Evolutionary conservation across 2,113 vertebrate species (phyloP).

Genomic region (Sylvietta virens): DNA sequence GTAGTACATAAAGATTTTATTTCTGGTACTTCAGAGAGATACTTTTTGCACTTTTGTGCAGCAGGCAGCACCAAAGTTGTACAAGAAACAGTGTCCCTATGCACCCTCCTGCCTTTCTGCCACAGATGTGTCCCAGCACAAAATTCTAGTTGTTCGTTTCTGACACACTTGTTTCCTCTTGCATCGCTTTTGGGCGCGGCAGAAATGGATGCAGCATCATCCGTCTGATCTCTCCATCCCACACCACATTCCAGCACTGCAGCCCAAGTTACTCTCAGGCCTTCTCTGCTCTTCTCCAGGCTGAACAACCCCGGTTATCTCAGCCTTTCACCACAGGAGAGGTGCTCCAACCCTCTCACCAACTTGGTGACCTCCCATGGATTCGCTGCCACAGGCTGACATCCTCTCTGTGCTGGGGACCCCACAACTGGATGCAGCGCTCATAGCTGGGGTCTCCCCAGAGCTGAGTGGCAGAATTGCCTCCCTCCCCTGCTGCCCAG

Average conservation of each 20-base stretch:
- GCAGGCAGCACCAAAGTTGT: background rate
- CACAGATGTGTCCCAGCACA: background rate
- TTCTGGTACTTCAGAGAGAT: background rate
- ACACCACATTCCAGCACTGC: background rate
- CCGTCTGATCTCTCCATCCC: background rate
- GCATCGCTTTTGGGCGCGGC: rapidly evolving
- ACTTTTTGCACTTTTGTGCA: background rate
- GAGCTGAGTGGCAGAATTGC: background rate
- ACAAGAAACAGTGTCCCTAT: background rate
- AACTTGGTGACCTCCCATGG: background rate
- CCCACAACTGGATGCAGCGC: background rate
- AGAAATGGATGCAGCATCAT: background rate
- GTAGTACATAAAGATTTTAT: background rate
- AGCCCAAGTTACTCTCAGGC: background rate
- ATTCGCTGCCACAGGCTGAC: rapidly evolving
- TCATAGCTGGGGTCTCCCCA: background rate
- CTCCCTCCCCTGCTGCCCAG: background rate
- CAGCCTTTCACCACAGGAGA: background rate
- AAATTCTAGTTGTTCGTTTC: background rate
- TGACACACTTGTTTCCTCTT: background rate
- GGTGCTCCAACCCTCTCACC: background rate
- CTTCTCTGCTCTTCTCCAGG: too few relatives aligned
- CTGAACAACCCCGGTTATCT: background rate
- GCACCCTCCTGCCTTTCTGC: background rate
- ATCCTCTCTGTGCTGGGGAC: background rate